Evolutionary conservation across 2,888 invertebrate genomes (phyloP).

Genomic region (Priocnemis perturbator): DNA sequence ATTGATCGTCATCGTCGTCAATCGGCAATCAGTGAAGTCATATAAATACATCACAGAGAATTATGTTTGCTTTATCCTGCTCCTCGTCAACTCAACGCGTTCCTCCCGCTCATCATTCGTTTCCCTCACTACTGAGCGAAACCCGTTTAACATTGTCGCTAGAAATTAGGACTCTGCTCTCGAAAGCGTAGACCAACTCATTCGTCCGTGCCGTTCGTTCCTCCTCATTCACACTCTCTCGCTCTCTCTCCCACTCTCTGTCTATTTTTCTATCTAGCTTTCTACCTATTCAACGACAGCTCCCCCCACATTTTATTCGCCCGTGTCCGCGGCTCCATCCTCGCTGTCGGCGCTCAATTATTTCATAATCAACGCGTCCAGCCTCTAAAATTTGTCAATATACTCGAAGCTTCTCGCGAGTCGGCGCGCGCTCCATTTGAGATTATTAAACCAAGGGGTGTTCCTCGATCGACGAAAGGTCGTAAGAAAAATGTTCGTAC

Average conservation of each 20-base stretch:
- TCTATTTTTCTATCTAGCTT: not conserved
- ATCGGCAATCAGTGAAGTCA: conserved; percentile 53
- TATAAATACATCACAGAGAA: conserved; percentile 69
- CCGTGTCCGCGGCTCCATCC: not conserved
- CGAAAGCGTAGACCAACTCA: not conserved
- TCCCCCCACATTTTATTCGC: not conserved
- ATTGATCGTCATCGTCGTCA: conserved; percentile 9
- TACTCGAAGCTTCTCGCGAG: too few relatives aligned
- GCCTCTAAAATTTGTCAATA: not conserved
- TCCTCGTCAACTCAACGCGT: conserved; percentile 17
- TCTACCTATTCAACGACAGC: not conserved
- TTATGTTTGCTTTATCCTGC: conserved; percentile 51
- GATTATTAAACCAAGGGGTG: too few relatives aligned
- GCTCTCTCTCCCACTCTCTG: not conserved
- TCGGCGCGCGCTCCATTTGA: too few relatives aligned
- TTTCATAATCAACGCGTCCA: not conserved
- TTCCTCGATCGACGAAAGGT: too few relatives aligned
- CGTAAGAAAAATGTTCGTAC: too few relatives aligned
- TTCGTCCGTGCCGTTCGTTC: not conserved
- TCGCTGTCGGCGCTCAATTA: not conserved
- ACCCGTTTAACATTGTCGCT: not conserved
- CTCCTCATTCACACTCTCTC: not conserved
- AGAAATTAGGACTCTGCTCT: not conserved
- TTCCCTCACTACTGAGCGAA: not conserved
- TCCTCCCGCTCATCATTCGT: not conserved